Conservation (phyloP, 2,113 vertebrate genomes). For the Dinomys branickii region DNA sequence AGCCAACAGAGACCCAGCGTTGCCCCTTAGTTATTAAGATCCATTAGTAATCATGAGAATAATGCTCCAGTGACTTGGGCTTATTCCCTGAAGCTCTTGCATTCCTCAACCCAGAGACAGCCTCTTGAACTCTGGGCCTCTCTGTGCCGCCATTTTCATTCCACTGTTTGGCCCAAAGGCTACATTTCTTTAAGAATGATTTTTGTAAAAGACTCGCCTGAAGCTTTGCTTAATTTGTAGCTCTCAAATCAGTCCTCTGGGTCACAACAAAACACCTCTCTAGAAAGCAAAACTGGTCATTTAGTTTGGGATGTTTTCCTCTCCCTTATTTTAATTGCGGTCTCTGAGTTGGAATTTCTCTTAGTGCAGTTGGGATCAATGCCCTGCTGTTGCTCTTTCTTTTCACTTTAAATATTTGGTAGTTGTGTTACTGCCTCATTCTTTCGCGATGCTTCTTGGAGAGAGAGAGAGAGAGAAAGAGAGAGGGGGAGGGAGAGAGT, state of each 20-base stretch:
- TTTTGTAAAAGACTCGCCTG: constrained; percentile 48
- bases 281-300: constrained; percentile 9
- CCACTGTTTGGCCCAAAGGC: constrained; percentile 58
- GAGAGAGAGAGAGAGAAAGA: not conserved
- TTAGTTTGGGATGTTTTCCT: constrained; percentile 61
- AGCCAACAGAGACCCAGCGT: constrained; percentile 50
- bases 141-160: not conserved
- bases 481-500: not conserved
- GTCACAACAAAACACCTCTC: constrained; percentile 54
- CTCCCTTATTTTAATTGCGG: constrained; percentile 58
- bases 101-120: constrained; percentile 58
- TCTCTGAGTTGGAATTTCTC: constrained; percentile 45
- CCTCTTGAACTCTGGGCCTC: constrained; percentile 58
- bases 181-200: constrained; percentile 64
- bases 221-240: constrained; percentile 38
- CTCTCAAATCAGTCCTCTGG: constrained; percentile 50
- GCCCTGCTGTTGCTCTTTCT: constrained; percentile 18
- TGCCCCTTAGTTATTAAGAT: constrained; percentile 68
- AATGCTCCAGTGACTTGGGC: constrained; percentile 62
- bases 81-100: constrained; percentile 61
- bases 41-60: constrained; percentile 58
- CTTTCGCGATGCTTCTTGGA: not conserved
- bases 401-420: not conserved
- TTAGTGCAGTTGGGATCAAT: constrained; percentile 44
- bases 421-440: not conserved